These are phyloP conservation scores for Leptinotarsa juncta DNA, from an alignment of 2,888 invertebrate genomes.

Conservation along the genomic window DNA sequence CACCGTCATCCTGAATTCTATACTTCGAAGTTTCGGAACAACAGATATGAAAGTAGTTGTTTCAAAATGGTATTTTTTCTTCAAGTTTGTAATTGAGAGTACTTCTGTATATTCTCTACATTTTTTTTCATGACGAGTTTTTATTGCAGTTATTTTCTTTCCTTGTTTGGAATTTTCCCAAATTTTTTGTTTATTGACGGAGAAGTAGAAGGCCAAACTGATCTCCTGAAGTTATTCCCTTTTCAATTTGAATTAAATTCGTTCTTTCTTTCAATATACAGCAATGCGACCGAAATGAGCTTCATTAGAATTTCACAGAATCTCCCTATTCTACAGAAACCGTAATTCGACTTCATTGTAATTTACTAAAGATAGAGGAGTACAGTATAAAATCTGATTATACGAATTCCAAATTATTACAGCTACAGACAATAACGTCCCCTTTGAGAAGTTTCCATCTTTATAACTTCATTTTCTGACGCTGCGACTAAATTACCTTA, in stretches of 20 bases:
- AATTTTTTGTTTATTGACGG: too few relatives aligned
- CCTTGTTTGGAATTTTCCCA: too few relatives aligned
- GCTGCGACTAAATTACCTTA: conserved; percentile 62
- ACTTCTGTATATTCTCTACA: too few relatives aligned
- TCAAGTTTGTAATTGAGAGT: too few relatives aligned
- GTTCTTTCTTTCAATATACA: not conserved
- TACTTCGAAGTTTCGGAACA: too few relatives aligned
- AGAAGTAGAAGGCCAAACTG: too few relatives aligned
- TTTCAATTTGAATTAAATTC: not conserved
- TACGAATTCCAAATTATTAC: conserved; percentile 61
- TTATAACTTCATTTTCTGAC: conserved; percentile 63
- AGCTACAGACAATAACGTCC: conserved; percentile 58
- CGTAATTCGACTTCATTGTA: conserved; percentile 45
- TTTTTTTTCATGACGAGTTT: too few relatives aligned
- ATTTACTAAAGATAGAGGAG: conserved; percentile 50
- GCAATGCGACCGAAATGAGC: conserved; percentile 32
- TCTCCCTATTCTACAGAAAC: conserved; percentile 41
- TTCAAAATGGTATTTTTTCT: too few relatives aligned
- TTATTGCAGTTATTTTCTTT: too few relatives aligned
- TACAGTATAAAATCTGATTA: conserved; percentile 58
- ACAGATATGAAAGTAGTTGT: too few relatives aligned
- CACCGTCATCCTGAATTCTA: too few relatives aligned
- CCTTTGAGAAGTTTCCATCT: conserved; percentile 58
- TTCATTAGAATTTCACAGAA: conserved; percentile 36
- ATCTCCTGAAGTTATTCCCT: too few relatives aligned